A percentile compares a stretch with the other conserved stretches of the same genome.
phyloP scores from a whole-genome alignment of 1,140 invertebrate species.

The Hypsibius dujardini region DNA sequence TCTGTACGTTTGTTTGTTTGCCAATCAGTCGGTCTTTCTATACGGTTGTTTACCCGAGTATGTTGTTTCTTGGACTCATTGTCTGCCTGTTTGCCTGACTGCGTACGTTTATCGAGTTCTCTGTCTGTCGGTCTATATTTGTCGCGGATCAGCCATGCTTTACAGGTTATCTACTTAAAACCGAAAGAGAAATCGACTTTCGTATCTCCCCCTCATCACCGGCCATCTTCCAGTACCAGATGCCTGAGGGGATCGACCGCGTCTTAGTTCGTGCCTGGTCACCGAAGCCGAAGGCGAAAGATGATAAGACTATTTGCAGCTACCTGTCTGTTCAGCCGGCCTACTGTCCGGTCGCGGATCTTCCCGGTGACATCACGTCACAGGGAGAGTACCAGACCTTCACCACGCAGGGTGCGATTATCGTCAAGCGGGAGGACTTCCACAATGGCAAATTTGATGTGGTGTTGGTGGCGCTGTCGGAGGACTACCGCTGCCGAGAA shows the following conservation, averaged over 20 bases:
- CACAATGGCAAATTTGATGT: conserved; percentile 53
- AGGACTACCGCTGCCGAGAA: conserved; percentile 56
- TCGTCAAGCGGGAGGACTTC: conserved; percentile 35
- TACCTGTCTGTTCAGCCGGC: conserved; percentile 5
- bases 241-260: conserved; percentile 5
- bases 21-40: too few species aligned
- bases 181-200: background rate
- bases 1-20: too few species aligned
- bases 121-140: background rate
- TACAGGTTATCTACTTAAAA: background rate
- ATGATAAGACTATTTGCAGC: background rate
- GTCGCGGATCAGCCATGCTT: background rate
- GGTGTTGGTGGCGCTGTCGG: conserved; percentile 57
- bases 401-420: background rate
- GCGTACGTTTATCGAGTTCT: too few species aligned
- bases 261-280: conserved; percentile 3
- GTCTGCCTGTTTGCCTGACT: too few species aligned
- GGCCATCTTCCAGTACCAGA: conserved; percentile 10
- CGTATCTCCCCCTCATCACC: conserved; percentile 10
- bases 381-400: conserved; percentile 4
- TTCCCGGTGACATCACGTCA: background rate
- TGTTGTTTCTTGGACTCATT: too few species aligned
- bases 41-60: too few species aligned
- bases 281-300: background rate
- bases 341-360: background rate